Percentiles rank a stretch among this genome's conserved stretches.
Conservation (phyloP, 2,888 invertebrate species). For the Eristalinus sepulchralis region DNA sequence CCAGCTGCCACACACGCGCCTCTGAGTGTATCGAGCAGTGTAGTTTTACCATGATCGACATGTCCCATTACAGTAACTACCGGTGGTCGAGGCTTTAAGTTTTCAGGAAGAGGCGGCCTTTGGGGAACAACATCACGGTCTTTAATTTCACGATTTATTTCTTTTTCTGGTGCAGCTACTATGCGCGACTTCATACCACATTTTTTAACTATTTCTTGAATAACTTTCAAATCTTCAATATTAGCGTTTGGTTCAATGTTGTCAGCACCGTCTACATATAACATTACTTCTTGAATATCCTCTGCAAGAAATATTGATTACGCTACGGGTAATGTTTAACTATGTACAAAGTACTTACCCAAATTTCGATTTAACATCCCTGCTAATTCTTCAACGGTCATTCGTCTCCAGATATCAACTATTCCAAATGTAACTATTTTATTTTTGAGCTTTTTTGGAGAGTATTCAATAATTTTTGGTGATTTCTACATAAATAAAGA, state of each 20-base stretch:
- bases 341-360: constrained; percentile 83
- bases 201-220: constrained; percentile 86
- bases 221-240: constrained; percentile 85
- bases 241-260: constrained; percentile 83
- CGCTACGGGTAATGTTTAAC: background rate
- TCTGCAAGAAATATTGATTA: constrained; percentile 80
- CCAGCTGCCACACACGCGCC: constrained; percentile 92
- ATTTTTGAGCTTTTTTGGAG: constrained; percentile 77
- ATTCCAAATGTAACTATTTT: constrained; percentile 76
- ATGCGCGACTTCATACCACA: constrained; percentile 85
- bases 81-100: constrained; percentile 90
- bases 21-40: constrained; percentile 93
- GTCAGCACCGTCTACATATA: constrained; percentile 84
- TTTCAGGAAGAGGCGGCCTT: constrained; percentile 85
- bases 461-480: constrained; percentile 83
- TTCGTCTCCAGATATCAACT: constrained; percentile 89
- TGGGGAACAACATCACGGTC: constrained; percentile 83
- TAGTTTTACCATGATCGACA: constrained; percentile 99
- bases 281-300: constrained; percentile 86
- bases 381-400: constrained; percentile 90
- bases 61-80: constrained; percentile 99
- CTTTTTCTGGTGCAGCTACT: constrained; percentile 81
- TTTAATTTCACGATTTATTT: constrained; percentile 72
- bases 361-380: constrained; percentile 84
- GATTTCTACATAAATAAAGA: constrained; percentile 81